These are phyloP conservation scores for Napeogenes sylphis DNA, from an alignment of 2,888 invertebrate genomes.

Conservation along the genomic window DNA sequence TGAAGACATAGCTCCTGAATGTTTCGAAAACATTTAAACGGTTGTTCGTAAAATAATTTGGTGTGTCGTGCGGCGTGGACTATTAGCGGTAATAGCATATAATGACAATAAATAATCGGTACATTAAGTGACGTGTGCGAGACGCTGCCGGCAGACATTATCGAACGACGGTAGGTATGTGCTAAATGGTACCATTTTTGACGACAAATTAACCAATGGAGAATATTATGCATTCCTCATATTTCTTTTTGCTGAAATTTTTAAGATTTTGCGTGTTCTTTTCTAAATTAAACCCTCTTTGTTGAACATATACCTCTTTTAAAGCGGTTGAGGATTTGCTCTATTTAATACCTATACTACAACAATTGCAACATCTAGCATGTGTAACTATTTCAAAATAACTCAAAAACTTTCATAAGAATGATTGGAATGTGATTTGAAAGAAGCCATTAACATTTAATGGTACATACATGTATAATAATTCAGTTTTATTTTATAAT, in stretches of 20 bases:
- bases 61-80: conserved; percentile 56
- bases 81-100: conserved; percentile 69
- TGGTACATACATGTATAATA: neutral
- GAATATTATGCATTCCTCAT: neutral
- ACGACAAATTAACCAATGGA: neutral
- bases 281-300: too few relatives aligned
- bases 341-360: too few relatives aligned
- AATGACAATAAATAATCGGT: conserved; percentile 69
- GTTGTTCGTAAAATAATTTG: conserved; percentile 58
- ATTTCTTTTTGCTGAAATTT: too few relatives aligned
- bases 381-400: too few relatives aligned
- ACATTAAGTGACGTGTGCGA: conserved; percentile 49
- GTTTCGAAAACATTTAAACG: conserved; percentile 48
- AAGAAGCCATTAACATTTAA: conserved; percentile 2
- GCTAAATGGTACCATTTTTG: conserved; percentile 1
- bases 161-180: neutral
- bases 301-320: too few relatives aligned
- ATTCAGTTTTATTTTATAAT: conserved; percentile 13
- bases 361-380: too few relatives aligned
- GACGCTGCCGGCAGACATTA: conserved; percentile 26
- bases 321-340: too few relatives aligned
- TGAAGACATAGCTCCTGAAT: neutral
- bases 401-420: too few relatives aligned
- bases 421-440: neutral
- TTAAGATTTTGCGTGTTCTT: too few relatives aligned